A percentile compares a stretch with the other conserved stretches of the same genome.
These are phyloP conservation scores for Lasioglossum baleicum DNA, from an alignment of 1,140 invertebrate genomes.

Conservation along the genomic window DNA sequence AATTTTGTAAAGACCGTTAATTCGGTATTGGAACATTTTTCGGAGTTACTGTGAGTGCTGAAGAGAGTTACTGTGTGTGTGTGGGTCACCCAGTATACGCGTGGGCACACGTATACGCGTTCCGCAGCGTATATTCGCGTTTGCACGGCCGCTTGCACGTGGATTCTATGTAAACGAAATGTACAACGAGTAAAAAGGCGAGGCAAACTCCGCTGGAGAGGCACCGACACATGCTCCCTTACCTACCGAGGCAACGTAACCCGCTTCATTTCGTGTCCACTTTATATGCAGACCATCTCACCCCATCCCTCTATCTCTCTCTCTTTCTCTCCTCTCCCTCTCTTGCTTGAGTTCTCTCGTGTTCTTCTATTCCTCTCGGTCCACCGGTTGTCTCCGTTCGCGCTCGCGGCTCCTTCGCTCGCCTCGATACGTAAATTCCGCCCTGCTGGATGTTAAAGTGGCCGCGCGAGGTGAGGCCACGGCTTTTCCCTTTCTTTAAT, in stretches of 20 bases:
- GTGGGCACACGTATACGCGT: conserved; percentile 8
- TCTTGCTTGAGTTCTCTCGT: conserved; percentile 8
- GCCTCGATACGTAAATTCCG: conserved; percentile 39
- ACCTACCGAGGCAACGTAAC: conserved; percentile 62
- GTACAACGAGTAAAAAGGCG: conserved; percentile 62
- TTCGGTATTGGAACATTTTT: too few relatives aligned
- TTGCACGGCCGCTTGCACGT: conserved; percentile 50
- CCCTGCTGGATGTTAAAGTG: conserved; percentile 14
- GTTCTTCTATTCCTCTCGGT: conserved; percentile 15
- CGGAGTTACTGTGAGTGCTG: too few relatives aligned
- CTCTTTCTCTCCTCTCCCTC: not conserved
- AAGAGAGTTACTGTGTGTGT: too few relatives aligned
- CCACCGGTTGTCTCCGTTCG: conserved; percentile 9
- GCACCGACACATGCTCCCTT: conserved; percentile 56
- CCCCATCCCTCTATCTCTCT: conserved; percentile 44
- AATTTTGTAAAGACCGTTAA: too few relatives aligned
- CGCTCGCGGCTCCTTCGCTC: not conserved
- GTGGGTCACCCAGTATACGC: not conserved
- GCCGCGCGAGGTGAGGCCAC: conserved; percentile 38
- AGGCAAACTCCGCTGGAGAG: conserved; percentile 46
- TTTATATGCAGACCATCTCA: conserved; percentile 77
- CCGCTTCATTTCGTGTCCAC: conserved; percentile 77
- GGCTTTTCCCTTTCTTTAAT: conserved; percentile 37
- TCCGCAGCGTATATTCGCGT: conserved; percentile 37
- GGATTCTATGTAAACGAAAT: conserved; percentile 65